Conservation (phyloP, 2,797 vertebrate species). For the Anguilla obscura region DNA sequence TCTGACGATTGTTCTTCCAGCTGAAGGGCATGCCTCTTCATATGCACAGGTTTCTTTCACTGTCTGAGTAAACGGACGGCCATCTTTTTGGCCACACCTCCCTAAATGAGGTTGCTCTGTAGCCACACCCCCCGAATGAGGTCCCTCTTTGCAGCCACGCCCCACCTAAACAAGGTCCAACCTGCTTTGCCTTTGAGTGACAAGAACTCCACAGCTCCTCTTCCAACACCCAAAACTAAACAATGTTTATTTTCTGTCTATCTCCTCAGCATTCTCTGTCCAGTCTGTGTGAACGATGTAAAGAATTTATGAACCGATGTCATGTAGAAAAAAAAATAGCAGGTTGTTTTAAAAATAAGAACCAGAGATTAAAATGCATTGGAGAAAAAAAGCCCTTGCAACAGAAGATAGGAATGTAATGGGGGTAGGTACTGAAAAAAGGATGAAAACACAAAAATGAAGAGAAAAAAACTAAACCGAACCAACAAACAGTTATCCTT, state of each 20-base stretch:
- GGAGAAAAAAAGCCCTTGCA: not conserved
- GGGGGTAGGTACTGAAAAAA: not conserved
- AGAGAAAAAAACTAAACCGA: slow-evolving; percentile 28
- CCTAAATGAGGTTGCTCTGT: slow-evolving; percentile 21
- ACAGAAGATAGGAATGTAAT: not conserved
- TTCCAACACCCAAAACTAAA: slow-evolving; percentile 60
- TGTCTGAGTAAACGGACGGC: slow-evolving; percentile 65
- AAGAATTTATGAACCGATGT: slow-evolving; percentile 25
- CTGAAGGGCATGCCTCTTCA: slow-evolving; percentile 77
- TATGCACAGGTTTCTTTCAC: slow-evolving; percentile 75
- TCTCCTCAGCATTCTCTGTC: slow-evolving; percentile 26
- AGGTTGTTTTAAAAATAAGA: slow-evolving; percentile 7
- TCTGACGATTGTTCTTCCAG: slow-evolving; percentile 76
- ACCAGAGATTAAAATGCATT: not conserved
- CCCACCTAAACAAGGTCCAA: not conserved
- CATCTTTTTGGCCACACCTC: slow-evolving; percentile 43
- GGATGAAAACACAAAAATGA: slow-evolving; percentile 12
- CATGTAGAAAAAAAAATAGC: not conserved
- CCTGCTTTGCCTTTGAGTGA: slow-evolving; percentile 40
- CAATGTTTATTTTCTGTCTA: slow-evolving; percentile 52
- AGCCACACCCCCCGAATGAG: slow-evolving; percentile 46
- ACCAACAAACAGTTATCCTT: slow-evolving; percentile 37
- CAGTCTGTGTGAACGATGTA: not conserved
- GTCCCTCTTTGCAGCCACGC: slow-evolving; percentile 13
- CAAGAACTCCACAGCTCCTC: slow-evolving; percentile 78